Conservation (phyloP, 2,797 vertebrate species). For the Sus cebifrons region DNA sequence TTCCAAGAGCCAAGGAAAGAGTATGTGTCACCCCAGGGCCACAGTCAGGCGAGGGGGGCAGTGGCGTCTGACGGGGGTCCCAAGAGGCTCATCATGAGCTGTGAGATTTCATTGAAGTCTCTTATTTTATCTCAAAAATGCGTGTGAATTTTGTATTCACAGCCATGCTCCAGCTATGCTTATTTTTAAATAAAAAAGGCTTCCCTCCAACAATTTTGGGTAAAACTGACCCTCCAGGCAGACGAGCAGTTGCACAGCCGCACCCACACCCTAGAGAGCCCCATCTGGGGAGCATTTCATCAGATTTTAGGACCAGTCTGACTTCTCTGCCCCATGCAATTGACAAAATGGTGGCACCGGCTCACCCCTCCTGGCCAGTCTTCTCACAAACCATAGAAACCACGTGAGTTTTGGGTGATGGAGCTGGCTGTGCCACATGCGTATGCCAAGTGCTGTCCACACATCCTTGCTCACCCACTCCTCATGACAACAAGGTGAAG, state of each 20-base stretch:
- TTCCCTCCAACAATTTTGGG: neutral
- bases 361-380: fast-evolving
- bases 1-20: neutral
- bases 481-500: fast-evolving
- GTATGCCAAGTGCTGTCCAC: fast-evolving
- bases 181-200: neutral
- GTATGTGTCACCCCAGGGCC: neutral
- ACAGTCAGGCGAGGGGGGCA: neutral
- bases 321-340: neutral
- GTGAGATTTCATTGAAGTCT: conserved; percentile 43
- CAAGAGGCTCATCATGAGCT: neutral
- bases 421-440: fast-evolving
- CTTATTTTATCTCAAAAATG: conserved; percentile 70
- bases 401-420: fast-evolving
- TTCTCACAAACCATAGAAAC: fast-evolving
- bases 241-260: neutral
- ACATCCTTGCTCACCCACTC: fast-evolving
- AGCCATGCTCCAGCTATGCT: neutral
- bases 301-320: neutral
- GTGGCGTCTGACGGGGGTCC: neutral
- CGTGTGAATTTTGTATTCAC: neutral
- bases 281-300: fast-evolving
- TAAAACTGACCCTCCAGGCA: neutral
- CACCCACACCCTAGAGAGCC: neutral
- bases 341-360: neutral